Evolutionary conservation across 2,888 invertebrate genomes (phyloP), one percentile per base, ranked within the genome.

Genomic region (Rugalucina vietnamica): DNA sequence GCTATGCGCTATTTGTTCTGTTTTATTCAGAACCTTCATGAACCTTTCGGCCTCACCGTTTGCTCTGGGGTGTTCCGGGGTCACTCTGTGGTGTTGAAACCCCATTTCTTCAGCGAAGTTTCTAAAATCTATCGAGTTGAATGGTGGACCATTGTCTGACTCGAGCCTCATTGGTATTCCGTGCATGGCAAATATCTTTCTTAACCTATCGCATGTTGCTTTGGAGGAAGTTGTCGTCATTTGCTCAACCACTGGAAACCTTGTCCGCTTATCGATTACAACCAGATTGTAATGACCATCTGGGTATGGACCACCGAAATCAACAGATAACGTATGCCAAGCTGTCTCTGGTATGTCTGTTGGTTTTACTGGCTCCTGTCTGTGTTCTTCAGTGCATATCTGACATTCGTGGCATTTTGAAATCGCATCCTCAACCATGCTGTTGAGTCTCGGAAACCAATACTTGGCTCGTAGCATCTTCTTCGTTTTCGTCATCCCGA

Each of bases 301-400:
- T n/a, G n/a, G n/a, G n/a, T n/a, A n/a, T n/a, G 65, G 74, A 10
- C 79, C 79, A 8, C 79, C 79, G 69, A 79, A 79, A 34, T 79
- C 79, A 14, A 65, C 74, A 12, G 69, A 79, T 24, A 65, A 10
- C 8, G 73, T 73, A 39, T 79, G 72, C 79, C 79, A 79, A 36
- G 79, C 73, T 60, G 32, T 49, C 69, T 74, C 70, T 74, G 73
- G 72, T 72, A 74, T 74, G 18, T 79, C 79, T 18, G 60, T 43
- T 21, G 60, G 70, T 73, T 73, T 72, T 0, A 79, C 50, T 12
- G 79, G 79, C 32, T 82, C 79, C 37, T 76, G 71, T 73, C 34
- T 36, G n/a, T 77, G 74, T 34, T 80, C 73, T 57, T 65, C 77
- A 49, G 81, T 81, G 1, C 76, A 37, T 34, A 83, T 39, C 49